Percentiles rank a stretch among this genome's conserved stretches.
Conservation (phyloP, 2,113 vertebrate genomes). For the Thryonomys swinderianus region DNA sequence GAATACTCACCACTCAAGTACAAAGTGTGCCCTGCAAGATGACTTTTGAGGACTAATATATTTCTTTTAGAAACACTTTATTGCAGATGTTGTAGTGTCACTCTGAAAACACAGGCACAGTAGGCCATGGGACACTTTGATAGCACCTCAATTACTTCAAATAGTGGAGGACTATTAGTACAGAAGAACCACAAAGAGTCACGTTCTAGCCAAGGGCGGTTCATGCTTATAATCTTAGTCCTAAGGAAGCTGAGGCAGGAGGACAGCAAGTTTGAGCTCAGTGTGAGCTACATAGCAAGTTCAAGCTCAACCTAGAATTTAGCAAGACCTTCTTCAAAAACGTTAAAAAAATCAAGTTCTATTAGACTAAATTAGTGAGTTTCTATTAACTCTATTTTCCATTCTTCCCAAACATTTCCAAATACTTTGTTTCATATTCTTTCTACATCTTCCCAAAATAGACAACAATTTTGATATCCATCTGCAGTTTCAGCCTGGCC, state of each 20-base stretch:
- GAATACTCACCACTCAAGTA: not conserved
- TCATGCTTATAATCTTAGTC: not conserved
- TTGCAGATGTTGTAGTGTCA: not conserved
- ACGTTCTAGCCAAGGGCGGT: not conserved
- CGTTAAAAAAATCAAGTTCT: not conserved
- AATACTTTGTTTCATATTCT: not conserved
- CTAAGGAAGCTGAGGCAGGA: not conserved
- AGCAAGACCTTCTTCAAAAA: not conserved
- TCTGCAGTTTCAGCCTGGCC: not conserved
- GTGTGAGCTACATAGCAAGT: not conserved
- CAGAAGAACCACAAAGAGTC: not conserved
- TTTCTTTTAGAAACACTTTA: not conserved
- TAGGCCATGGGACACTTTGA: not conserved
- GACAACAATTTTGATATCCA: not conserved
- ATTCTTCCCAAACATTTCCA: not conserved
- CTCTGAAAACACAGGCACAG: not conserved
- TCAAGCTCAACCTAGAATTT: not conserved
- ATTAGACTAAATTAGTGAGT: not conserved
- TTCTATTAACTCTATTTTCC: not conserved
- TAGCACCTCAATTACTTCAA: not conserved
- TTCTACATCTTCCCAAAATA: not conserved
- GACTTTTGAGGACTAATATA: not conserved
- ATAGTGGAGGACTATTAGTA: not conserved
- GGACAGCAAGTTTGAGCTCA: not conserved
- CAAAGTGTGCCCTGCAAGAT: not conserved